Percentiles rank a stretch among this genome's conserved stretches.
Evolutionary conservation across 2,888 invertebrate species (phyloP).

Genomic region (Mesochorus sp.): DNA sequence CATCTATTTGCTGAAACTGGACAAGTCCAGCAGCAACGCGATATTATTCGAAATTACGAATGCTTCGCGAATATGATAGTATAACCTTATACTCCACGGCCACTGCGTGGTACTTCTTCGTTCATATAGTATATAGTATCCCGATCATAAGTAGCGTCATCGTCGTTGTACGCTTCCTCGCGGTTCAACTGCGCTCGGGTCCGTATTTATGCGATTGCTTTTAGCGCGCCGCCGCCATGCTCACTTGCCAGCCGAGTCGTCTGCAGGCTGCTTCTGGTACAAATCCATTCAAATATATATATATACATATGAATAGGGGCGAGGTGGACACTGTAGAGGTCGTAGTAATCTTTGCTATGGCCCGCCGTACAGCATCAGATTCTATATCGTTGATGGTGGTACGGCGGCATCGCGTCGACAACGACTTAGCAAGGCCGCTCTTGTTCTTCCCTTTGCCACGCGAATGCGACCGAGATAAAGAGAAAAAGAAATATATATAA

Average conservation of each 20-base stretch:
- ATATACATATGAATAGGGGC: no score
- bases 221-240: constrained; percentile 32
- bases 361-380: constrained; percentile 44
- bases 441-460: constrained; percentile 19
- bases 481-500: constrained; percentile 1
- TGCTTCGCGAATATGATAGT: constrained; percentile 27
- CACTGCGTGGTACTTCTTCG: constrained; percentile 19
- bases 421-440: constrained; percentile 57
- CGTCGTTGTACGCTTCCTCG: constrained; percentile 44
- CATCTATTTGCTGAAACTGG: constrained; percentile 22
- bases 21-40: background rate
- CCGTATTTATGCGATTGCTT: constrained; percentile 59
- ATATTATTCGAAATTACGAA: constrained; percentile 51
- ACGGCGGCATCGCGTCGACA: constrained; percentile 42
- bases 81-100: background rate
- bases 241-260: constrained; percentile 26
- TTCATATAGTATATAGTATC: constrained; percentile 5
- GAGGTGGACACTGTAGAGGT: constrained; percentile 52
- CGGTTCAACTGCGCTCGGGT: constrained; percentile 25
- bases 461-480: background rate
- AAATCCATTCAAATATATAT: constrained; percentile 36
- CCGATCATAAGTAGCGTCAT: constrained; percentile 3
- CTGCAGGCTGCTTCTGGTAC: constrained; percentile 21
- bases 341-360: constrained; percentile 52
- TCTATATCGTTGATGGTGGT: constrained; percentile 46